A percentile compares a stretch with the other conserved stretches of the same genome.
phyloP scores from a whole-genome alignment of 2,888 invertebrate species.

The Habroteleia sp. region DNA sequence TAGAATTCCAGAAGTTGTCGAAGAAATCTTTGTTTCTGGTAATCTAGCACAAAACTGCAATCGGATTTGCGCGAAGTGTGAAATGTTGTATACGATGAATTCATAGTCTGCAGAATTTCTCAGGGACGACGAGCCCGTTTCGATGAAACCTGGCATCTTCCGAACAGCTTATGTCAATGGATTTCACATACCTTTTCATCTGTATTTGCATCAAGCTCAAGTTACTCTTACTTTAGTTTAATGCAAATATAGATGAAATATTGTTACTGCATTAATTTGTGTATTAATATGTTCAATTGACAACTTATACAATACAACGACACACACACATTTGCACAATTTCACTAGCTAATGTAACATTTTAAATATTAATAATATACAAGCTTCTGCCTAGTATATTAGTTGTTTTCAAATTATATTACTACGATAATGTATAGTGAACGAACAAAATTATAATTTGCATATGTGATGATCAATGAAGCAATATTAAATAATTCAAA shows the following conservation, averaged over 20 bases:
- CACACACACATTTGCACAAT: too few relatives aligned
- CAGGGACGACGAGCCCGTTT: slow-evolving; percentile 68
- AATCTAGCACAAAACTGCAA: slow-evolving; percentile 64
- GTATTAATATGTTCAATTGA: too few relatives aligned
- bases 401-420: too few relatives aligned
- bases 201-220: background rate
- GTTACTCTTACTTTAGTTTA: background rate
- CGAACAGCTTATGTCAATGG: slow-evolving; percentile 37
- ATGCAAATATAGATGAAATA: too few relatives aligned
- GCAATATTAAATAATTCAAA: slow-evolving; percentile 2
- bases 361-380: too few relatives aligned
- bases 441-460: slow-evolving; percentile 4
- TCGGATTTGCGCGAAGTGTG: slow-evolving; percentile 75
- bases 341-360: too few relatives aligned
- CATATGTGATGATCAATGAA: slow-evolving; percentile 6
- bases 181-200: slow-evolving; percentile 38
- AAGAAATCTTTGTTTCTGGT: slow-evolving; percentile 29
- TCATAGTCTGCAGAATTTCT: slow-evolving; percentile 67
- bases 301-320: too few relatives aligned
- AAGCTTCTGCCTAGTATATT: too few relatives aligned
- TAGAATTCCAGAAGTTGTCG: too few relatives aligned
- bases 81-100: slow-evolving; percentile 72
- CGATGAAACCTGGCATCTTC: slow-evolving; percentile 64
- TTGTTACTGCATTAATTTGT: too few relatives aligned
- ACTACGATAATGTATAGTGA: too few relatives aligned